Evolutionary conservation across 2,797 vertebrate species (phyloP).

Genomic region (Helicolenus hilgendorfi): DNA sequence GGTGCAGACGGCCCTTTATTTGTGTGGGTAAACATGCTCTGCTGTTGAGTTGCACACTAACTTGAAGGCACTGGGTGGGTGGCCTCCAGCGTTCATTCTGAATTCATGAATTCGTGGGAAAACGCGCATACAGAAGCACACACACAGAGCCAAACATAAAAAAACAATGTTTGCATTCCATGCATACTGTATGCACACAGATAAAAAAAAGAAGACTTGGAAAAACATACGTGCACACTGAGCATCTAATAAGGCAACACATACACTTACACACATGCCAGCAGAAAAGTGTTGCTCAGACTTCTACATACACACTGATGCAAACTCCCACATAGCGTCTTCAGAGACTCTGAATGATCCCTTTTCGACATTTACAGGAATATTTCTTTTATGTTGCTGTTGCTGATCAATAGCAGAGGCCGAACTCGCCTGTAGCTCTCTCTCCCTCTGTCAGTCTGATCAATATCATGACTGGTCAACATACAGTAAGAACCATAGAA

Average conservation of each 20-base stretch:
- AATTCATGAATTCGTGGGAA: slow-evolving; percentile 44
- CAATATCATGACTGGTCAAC: slow-evolving; percentile 59
- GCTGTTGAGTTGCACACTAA: slow-evolving; percentile 9
- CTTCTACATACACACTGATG: not conserved
- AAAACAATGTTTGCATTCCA: not conserved
- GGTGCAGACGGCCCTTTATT: not conserved
- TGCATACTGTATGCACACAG: not conserved
- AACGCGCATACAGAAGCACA: not conserved
- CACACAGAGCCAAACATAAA: not conserved
- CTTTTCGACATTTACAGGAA: slow-evolving; percentile 51
- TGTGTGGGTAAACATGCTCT: slow-evolving; percentile 20
- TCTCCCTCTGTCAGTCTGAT: slow-evolving; percentile 34
- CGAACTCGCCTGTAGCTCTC: slow-evolving; percentile 1
- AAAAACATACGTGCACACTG: not conserved
- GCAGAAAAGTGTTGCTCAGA: not conserved
- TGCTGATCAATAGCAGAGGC: slow-evolving; percentile 55
- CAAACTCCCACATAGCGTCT: slow-evolving; percentile 4
- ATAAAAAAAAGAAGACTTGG: not conserved
- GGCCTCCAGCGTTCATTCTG: slow-evolving; percentile 28
- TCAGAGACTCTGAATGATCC: slow-evolving; percentile 27
- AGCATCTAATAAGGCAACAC: not conserved
- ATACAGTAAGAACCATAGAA: slow-evolving; percentile 30
- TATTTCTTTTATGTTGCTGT: slow-evolving; percentile 29
- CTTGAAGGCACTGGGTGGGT: slow-evolving; percentile 3
- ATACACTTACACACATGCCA: not conserved